phyloP scores from a whole-genome alignment of 2,797 vertebrate species.

The Salmo trutta region DNA sequence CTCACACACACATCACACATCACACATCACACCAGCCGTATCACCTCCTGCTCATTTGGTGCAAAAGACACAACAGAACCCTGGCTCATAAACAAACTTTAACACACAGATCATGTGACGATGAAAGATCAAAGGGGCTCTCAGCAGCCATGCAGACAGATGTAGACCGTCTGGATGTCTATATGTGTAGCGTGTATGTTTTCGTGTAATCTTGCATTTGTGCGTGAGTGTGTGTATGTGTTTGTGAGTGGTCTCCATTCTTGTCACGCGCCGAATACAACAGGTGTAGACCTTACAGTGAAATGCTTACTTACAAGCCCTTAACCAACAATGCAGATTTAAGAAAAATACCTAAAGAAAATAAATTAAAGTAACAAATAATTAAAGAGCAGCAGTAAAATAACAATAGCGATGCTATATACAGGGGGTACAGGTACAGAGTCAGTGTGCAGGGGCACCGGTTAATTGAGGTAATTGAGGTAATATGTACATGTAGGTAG shows the following conservation, averaged over 20 bases:
- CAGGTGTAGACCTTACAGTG: too few relatives aligned
- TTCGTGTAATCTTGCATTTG: slow-evolving; percentile 22
- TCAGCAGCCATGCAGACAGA: slow-evolving; percentile 36
- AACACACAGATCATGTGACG: slow-evolving; percentile 27
- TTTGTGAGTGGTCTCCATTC: neutral
- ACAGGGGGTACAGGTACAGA: too few relatives aligned
- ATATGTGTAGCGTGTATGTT: slow-evolving; percentile 9
- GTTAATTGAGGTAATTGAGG: too few relatives aligned
- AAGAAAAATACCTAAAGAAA: too few relatives aligned
- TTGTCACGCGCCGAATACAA: too few relatives aligned
- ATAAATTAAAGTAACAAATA: too few relatives aligned
- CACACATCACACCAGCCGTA: slow-evolving; percentile 46
- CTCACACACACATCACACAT: slow-evolving; percentile 8
- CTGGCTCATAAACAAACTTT: slow-evolving; percentile 38
- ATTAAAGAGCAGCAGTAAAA: too few relatives aligned
- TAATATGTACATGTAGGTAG: too few relatives aligned
- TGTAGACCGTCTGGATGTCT: slow-evolving; percentile 7
- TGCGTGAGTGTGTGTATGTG: neutral
- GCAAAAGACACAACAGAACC: slow-evolving; percentile 38
- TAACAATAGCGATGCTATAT: too few relatives aligned
- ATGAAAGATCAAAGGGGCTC: slow-evolving; percentile 43
- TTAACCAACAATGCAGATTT: too few relatives aligned
- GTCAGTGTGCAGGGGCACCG: too few relatives aligned
- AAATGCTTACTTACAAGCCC: too few relatives aligned
- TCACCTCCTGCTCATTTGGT: slow-evolving; percentile 16